Base-by-base conservation (phyloP, 2,888 invertebrate species). In the Netelia virgata region DNA sequence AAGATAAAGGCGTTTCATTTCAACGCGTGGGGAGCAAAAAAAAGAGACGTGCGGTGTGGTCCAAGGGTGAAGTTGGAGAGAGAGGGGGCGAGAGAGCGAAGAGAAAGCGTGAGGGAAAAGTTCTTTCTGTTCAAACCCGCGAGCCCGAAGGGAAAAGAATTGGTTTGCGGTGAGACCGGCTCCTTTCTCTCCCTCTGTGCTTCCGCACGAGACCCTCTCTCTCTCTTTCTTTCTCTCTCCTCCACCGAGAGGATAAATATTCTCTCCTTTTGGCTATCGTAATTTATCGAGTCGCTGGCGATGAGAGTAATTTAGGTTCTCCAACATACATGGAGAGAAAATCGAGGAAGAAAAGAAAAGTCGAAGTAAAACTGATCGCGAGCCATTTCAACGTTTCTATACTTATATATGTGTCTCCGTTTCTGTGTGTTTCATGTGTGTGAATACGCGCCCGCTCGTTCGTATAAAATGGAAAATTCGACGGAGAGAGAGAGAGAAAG, bases 271-370 rank as follows among this genome's bases (percentile, higher is more conserved):
- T 82, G 86, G 86, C 83, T 79, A 84, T 85, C 87, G 88, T 87
- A 88, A 90, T 90, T 90, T 90, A 89, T 90, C 87, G 90, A 90
- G 86, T 89, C 87, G 86, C 72, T 84, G 87, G 78, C 84, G 88
- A 84, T 82, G 82, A 84, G 78, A 82, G 84, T 84, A 82, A 84
- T 84, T 82, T 84, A 82, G 84, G 75, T 82, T 79, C 75, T 66
- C 68, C 50, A 53, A 76, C 72, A 28, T 50, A 61, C 72, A 28
- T 57, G 16, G 69, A 14, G 47, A 57, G 50, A 72, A 43, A 43
- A n/a, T 23, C 61, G 55, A 66, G 23, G 47, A 66, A 72, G 72
- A n/a, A 59, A 47, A 59, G 16, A 20, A 57, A 53, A 75, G 61
- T 79, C 61, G 18, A 53, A 18, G 63, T 64, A 76, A 75, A 80